A percentile compares a stretch with the other conserved stretches of the same genome.
phyloP scores from a whole-genome alignment of 2,113 vertebrate species.

The Cisticola juncidis region DNA sequence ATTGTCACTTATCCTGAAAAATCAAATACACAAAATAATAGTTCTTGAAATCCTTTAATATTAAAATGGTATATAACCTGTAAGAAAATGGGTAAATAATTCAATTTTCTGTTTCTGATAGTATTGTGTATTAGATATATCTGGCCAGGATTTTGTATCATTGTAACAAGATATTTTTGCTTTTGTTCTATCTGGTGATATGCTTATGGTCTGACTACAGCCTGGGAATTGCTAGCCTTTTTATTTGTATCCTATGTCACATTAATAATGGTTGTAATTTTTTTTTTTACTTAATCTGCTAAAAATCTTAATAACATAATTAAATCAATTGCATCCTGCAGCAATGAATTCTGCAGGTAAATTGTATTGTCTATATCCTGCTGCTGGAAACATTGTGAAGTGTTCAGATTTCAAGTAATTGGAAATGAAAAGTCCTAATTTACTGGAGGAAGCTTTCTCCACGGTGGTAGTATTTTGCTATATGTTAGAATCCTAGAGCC shows the following conservation, averaged over 20 bases:
- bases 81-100: background rate
- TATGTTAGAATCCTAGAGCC: background rate
- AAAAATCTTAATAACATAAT: conserved; percentile 29
- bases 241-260: background rate
- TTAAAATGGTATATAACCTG: background rate
- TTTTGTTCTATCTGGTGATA: background rate
- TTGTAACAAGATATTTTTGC: background rate
- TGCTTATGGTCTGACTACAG: background rate
- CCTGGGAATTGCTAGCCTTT: background rate
- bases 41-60: background rate
- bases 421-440: background rate
- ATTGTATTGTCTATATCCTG: background rate
- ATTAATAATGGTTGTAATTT: background rate
- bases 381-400: background rate
- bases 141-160: background rate
- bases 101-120: background rate
- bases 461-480: background rate
- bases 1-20: background rate
- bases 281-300: conserved; percentile 1
- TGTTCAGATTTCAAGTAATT: background rate
- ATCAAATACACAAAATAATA: background rate
- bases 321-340: conserved; percentile 33
- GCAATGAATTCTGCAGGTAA: conserved; percentile 10
- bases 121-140: background rate
- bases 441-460: background rate